A percentile compares a stretch with the other conserved stretches of the same genome.
Evolutionary conservation across 2,113 vertebrate genomes (phyloP).

Genomic region (Panurus biarmicus): DNA sequence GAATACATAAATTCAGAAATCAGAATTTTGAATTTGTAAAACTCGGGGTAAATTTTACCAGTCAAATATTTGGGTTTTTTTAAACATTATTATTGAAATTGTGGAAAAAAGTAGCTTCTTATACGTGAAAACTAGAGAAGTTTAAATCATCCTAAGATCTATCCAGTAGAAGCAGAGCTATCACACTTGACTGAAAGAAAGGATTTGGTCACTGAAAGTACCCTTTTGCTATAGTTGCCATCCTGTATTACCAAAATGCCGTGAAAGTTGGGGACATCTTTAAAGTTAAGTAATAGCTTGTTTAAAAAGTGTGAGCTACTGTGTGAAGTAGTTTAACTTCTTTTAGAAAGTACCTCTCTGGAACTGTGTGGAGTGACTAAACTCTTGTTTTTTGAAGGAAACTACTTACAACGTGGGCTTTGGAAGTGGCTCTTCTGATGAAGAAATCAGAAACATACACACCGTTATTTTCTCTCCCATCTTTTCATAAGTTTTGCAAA

Average conservation of each 20-base stretch:
- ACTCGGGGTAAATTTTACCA: not conserved
- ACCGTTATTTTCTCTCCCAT: constrained; percentile 90
- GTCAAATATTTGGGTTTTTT: rapidly evolving
- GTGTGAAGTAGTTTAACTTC: not conserved
- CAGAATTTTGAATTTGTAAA: not conserved
- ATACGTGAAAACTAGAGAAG: not conserved
- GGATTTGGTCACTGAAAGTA: not conserved
- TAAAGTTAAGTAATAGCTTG: not conserved
- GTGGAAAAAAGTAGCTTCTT: not conserved
- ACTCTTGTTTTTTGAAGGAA: constrained; percentile 71
- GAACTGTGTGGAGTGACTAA: not conserved
- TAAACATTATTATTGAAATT: not conserved
- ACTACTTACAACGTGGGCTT: constrained; percentile 91
- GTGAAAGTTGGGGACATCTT: not conserved
- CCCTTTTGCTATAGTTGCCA: not conserved
- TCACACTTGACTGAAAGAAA: not conserved
- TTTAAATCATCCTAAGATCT: not conserved
- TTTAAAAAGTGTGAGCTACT: not conserved
- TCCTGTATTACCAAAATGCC: not conserved
- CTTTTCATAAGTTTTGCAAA: constrained; percentile 94
- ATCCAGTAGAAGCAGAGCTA: not conserved
- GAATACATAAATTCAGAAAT: not conserved
- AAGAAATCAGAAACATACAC: constrained; percentile 95
- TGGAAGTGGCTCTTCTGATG: constrained; percentile 91
- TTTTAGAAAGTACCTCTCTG: not conserved